These are phyloP conservation scores for Macrotrachela quadricornifera DNA, from an alignment of 1,140 invertebrate species.

Conservation along the genomic window DNA sequence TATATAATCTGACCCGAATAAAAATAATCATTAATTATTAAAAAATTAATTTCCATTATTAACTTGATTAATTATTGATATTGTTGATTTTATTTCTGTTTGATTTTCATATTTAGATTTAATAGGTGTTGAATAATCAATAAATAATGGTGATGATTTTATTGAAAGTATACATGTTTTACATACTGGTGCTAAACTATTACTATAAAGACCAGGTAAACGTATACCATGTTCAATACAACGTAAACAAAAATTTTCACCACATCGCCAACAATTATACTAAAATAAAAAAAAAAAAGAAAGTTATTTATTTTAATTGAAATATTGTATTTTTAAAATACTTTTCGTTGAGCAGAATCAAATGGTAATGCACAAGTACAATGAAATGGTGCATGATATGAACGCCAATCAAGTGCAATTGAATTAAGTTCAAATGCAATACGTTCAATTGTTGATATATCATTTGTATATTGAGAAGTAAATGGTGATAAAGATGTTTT, in stretches of 20 bases:
- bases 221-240: slow-evolving; percentile 59
- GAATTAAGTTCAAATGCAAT: not conserved
- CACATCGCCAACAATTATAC: slow-evolving; percentile 85
- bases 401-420: slow-evolving; percentile 2
- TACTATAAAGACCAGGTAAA: slow-evolving; percentile 32
- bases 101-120: no score
- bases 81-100: no score
- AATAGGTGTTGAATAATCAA: no score
- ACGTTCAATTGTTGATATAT: not conserved
- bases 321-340: not conserved
- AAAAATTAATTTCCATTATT: no score
- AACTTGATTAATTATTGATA: no score
- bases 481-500: no score
- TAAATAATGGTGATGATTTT: no score
- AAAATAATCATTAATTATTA: no score
- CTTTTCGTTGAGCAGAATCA: not conserved
- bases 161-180: slow-evolving; percentile 40
- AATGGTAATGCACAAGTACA: slow-evolving; percentile 1
- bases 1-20: no score
- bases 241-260: slow-evolving; percentile 68
- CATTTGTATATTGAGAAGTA: no score
- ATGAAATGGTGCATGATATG: not conserved
- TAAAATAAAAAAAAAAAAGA: slow-evolving; percentile 31
- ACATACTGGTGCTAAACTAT: slow-evolving; percentile 58
- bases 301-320: not conserved